Conservation (phyloP, 64 coral and sea anemone species). For the Platygyra sinensis region DNA sequence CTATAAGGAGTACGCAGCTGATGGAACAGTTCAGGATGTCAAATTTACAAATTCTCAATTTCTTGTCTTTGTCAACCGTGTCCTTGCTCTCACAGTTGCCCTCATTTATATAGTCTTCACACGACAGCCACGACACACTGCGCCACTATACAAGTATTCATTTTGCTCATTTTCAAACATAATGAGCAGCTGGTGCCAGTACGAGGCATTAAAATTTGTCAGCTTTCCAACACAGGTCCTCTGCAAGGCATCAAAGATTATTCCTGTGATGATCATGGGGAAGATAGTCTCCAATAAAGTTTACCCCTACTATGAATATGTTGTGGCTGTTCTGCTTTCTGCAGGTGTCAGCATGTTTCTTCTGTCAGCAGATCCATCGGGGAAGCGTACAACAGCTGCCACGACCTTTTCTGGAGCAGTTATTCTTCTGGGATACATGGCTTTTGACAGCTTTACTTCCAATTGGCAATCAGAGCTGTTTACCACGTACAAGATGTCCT, state of each 20-base stretch:
- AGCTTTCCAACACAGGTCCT: conserved; percentile 96
- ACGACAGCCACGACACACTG: conserved; percentile 86
- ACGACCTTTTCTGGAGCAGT: conserved; percentile 86
- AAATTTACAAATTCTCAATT: conserved; percentile 95
- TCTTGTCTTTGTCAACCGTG: conserved; percentile 88
- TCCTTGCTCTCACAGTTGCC: conserved; percentile 76
- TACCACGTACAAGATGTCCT: conserved; percentile 86
- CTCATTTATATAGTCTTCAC: conserved; percentile 61
- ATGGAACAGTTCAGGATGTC: conserved; percentile 63
- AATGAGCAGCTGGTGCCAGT: conserved; percentile 98
- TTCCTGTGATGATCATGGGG: conserved; percentile 99
- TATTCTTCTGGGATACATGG: conserved; percentile 94
- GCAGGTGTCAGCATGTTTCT: conserved; percentile 92
- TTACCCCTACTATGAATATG: conserved; percentile 93
- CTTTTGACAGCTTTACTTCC: conserved; percentile 98
- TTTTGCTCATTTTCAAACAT: conserved; percentile 98
- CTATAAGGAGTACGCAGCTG: conserved; percentile 62
- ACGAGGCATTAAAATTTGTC: conserved; percentile 97
- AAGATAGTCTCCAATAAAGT: conserved; percentile 89
- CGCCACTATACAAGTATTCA: conserved; percentile 92
- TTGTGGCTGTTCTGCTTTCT: conserved; percentile 88
- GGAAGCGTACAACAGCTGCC: conserved; percentile 58
- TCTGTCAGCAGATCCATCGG: conserved; percentile 61
- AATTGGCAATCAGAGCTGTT: conserved; percentile 99
- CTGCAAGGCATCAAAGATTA: conserved; percentile 95